A percentile compares a stretch with the other conserved stretches of the same genome.
phyloP scores from a whole-genome alignment of 2,888 invertebrate species.

The Ichneumoninae sp. region DNA sequence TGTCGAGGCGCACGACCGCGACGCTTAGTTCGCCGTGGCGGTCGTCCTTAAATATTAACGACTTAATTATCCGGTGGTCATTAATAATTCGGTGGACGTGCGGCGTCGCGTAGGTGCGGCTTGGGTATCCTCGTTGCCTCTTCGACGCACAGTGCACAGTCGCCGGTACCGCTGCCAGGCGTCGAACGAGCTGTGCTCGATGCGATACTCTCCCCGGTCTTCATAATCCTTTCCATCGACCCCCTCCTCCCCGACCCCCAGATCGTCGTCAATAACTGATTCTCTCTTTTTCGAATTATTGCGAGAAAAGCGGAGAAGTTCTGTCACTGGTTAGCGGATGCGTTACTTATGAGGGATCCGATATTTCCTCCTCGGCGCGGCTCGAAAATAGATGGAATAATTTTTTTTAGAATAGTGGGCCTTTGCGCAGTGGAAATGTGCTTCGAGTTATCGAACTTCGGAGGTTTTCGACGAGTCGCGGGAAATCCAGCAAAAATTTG shows the following conservation, averaged over 20 bases:
- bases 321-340: background rate
- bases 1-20: slow-evolving; percentile 67
- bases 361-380: slow-evolving; percentile 35
- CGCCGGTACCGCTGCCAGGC: slow-evolving; percentile 11
- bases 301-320: background rate
- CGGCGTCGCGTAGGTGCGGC: slow-evolving; percentile 71
- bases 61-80: slow-evolving; percentile 81
- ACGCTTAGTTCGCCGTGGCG: slow-evolving; percentile 71
- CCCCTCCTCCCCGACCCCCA: background rate
- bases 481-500: too few species aligned
- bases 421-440: background rate
- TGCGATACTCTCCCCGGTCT: slow-evolving; percentile 48
- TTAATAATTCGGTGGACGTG: slow-evolving; percentile 78
- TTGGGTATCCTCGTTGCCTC: slow-evolving; percentile 46
- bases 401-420: background rate
- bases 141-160: slow-evolving; percentile 34
- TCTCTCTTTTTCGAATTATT: slow-evolving; percentile 30
- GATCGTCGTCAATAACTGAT: slow-evolving; percentile 24
- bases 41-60: slow-evolving; percentile 80
- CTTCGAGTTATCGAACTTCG: background rate
- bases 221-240: slow-evolving; percentile 47
- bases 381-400: background rate
- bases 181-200: slow-evolving; percentile 27
- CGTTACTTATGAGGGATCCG: slow-evolving; percentile 30
- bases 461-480: background rate